Base-by-base conservation (phyloP, 2,113 vertebrate genomes). In the Apteryx owenii region DNA sequence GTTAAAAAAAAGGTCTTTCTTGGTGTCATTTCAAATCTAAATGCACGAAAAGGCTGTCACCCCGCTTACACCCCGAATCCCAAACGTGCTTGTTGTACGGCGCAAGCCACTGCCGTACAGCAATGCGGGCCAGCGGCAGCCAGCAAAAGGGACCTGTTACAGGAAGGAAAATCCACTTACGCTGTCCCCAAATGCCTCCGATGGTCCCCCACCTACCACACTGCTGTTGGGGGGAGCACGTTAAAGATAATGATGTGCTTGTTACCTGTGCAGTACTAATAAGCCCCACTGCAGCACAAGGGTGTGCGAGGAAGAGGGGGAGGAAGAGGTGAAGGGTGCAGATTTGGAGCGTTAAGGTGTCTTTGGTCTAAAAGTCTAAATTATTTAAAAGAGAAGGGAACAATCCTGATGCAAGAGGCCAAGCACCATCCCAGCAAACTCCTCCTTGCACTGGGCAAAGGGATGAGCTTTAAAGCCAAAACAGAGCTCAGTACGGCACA, bases 131-230 rank as follows among this genome's bases (percentile, higher is more conserved):
- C n/a, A 14, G 42, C 19, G 7, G 44, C 6, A 33, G 38, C 9
- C 1, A 5, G 31, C 0, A 1, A 31, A 21, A 44, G 5, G 2
- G 5, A 0, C 2, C 0, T 1, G 2, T 29, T 69, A 48, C 6
- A 42, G 61, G 76, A 22, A 3, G 17, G 36, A 78, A 73, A 66
- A 2, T 1, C 13, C 1, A 0, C 64, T 88, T 77, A 13, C 12
- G 4, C 8, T 5, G 5, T 23, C 36, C 1, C 38, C 1, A 0
- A 44, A 2, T 10, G 16, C 16, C 44, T 26, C 54, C 0, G 1
- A 25, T 31, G 28, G 33, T 5, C 64, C 53, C 36, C 40, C 62
- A 65, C 81, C 46, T 13, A 31, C 60, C 70, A 1, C 9, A 19
- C 7, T 7, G 48, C 64, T 7, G 38, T 18, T 26, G 22, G 56